Percentiles rank a stretch among this genome's conserved stretches.
Conservation (phyloP, 1,140 invertebrate genomes). For the Platorchestia sp. region DNA sequence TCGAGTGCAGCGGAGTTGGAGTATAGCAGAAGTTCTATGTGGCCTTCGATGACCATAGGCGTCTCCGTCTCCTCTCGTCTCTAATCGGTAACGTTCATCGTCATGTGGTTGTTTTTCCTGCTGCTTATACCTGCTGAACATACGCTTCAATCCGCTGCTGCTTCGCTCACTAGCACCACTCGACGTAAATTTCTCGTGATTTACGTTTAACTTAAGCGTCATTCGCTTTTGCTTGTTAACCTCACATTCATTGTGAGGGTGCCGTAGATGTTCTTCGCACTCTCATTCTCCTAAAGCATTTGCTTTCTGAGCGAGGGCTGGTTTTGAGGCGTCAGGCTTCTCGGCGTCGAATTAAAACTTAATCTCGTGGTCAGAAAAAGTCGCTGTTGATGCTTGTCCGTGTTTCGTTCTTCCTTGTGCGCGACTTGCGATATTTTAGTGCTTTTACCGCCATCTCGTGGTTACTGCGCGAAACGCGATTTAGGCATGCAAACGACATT, state of each 20-base stretch:
- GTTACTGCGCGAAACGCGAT: background rate
- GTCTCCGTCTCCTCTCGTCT: background rate
- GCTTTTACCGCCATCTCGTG: background rate
- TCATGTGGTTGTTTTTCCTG: background rate
- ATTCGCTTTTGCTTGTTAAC: background rate
- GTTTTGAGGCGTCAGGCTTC: background rate
- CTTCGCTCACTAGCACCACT: background rate
- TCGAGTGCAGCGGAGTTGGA: background rate
- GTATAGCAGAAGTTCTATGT: background rate
- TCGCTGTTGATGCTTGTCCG: background rate
- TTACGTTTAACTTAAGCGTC: background rate
- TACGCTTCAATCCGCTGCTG: background rate
- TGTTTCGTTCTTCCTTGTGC: background rate
- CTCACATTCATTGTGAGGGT: background rate
- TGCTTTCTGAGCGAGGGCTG: background rate
- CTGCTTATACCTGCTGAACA: background rate
- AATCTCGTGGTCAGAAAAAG: background rate
- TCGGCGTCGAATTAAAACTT: background rate
- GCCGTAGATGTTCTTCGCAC: background rate
- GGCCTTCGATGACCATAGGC: constrained; percentile 4
- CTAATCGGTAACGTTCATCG: constrained; percentile 17
- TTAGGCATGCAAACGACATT: background rate
- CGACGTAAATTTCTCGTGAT: background rate
- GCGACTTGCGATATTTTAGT: background rate
- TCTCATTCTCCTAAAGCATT: background rate